These are phyloP conservation scores for Platycheirus albimanus DNA, from an alignment of 2,888 invertebrate genomes.

Conservation along the genomic window DNA sequence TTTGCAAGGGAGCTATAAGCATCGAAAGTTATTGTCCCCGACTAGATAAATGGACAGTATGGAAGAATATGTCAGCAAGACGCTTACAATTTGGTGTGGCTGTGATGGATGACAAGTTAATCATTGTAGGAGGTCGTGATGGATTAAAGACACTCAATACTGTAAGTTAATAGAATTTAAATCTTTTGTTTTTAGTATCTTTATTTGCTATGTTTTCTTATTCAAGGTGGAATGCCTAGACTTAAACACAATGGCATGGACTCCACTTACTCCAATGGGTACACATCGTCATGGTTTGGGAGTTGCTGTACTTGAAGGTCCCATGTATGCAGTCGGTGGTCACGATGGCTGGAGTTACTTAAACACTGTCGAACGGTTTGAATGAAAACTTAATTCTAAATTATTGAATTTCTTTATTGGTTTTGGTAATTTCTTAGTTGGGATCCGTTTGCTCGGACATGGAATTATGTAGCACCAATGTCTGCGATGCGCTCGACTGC, in stretches of 20 bases:
- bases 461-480: constrained; percentile 96
- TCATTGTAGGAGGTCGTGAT: constrained; percentile 95
- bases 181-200: neutral
- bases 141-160: constrained; percentile 97
- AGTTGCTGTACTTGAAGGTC: constrained; percentile 89
- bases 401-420: neutral
- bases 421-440: constrained; percentile 84
- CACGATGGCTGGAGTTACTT: constrained; percentile 95
- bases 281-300: constrained; percentile 93
- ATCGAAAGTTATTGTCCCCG: constrained; percentile 91
- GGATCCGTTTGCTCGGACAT: constrained; percentile 93
- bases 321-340: constrained; percentile 96
- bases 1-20: constrained; percentile 88
- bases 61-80: constrained; percentile 83
- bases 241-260: constrained; percentile 91
- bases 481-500: constrained; percentile 92
- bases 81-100: constrained; percentile 96
- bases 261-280: constrained; percentile 92
- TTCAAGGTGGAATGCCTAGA: constrained; percentile 92
- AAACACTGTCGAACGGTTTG: constrained; percentile 92
- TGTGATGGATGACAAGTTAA: constrained; percentile 90
- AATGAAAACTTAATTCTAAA: neutral
- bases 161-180: constrained; percentile 80
- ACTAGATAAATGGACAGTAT: constrained; percentile 81
- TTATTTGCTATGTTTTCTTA: neutral